Percentiles rank a stretch among this genome's conserved stretches.
Conservation (phyloP, 2,113 vertebrate species). For the Dunckerocampus dactyliophorus region DNA sequence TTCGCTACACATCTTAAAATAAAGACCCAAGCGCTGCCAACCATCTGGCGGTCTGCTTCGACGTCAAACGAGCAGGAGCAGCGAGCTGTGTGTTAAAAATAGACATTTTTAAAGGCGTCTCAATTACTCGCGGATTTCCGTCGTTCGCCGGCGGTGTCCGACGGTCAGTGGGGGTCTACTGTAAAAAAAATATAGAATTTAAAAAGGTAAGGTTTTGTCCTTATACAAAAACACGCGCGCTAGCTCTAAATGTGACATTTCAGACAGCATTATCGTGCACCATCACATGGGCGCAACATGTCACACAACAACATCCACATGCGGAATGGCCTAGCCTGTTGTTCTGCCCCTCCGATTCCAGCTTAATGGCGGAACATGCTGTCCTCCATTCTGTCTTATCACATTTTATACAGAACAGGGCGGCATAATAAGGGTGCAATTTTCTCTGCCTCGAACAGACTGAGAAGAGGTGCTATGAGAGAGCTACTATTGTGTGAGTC, state of each 20-base stretch:
- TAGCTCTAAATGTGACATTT: not conserved
- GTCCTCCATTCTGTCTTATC: not conserved
- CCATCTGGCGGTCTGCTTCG: no score
- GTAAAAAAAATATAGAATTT: no score
- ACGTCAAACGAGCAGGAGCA: no score
- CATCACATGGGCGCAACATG: not conserved
- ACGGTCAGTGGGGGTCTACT: no score
- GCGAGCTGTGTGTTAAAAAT: no score
- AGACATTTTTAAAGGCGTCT: no score
- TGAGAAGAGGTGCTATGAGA: not conserved
- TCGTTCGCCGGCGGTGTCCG: no score
- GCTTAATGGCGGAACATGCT: conserved; percentile 1
- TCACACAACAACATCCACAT: not conserved
- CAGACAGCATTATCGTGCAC: not conserved
- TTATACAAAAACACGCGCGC: not conserved
- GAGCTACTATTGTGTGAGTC: not conserved
- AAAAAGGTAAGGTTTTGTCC: no score
- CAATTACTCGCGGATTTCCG: no score
- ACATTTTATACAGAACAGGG: conserved; percentile 1
- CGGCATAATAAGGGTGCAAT: not conserved
- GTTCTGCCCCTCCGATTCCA: not conserved
- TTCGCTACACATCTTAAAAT: no score
- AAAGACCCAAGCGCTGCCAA: no score
- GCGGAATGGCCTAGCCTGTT: not conserved
- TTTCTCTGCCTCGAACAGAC: not conserved